Base-by-base conservation (phyloP, 2,797 vertebrate genomes). In the Coregonus sp. region DNA sequence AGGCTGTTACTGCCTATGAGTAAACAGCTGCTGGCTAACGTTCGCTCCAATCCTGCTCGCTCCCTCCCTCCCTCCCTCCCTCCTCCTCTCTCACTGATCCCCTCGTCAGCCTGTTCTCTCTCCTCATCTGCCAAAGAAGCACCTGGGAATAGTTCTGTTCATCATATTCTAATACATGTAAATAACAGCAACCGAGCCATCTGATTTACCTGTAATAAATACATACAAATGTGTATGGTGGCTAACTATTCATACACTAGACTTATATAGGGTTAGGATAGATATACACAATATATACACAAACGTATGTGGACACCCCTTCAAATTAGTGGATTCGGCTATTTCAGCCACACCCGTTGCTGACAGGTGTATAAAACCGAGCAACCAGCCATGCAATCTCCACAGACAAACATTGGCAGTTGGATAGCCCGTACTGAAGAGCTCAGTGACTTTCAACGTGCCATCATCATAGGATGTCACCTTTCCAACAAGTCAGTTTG, bases 1-100 rank as follows among this genome's bases (percentile, higher is more conserved):
- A 77, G 78, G 74, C 72, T 50, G 80, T 84, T 56, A 83, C 76
- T 25, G 86, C 89, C 85, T 78, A 74, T 86, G 81, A 89, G 87
- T 85, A 81, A 87, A 85, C 75, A 78, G 86, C 83, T 86, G 85
- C 82, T 73, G 78, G 77, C 81, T 75, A 2, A 47, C 2, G 9
- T 47, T 47, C 9, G 84, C 87, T 87, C 78, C 65, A 76, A 66
- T 81, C 82, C 75, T 37, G 85, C 82, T 83, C 78, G 37, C 59
- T 37, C 35, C 70, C 76, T 65, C 75, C 70, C 25, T 37, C n/a
- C 20, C 72, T 51, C 59, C 7, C 35, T 67, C 72, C 15, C 16
- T 74, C 54, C 18, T 25, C 18, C 56, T 65, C 51, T 16, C 59
- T 18, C 71, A 65, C 18, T 25, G 63, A 67, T 59, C 63, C n/a